Evolutionary conservation across 2,888 invertebrate species (phyloP), one percentile per base, ranked within the genome.

Genomic region (Baccha elongata): DNA sequence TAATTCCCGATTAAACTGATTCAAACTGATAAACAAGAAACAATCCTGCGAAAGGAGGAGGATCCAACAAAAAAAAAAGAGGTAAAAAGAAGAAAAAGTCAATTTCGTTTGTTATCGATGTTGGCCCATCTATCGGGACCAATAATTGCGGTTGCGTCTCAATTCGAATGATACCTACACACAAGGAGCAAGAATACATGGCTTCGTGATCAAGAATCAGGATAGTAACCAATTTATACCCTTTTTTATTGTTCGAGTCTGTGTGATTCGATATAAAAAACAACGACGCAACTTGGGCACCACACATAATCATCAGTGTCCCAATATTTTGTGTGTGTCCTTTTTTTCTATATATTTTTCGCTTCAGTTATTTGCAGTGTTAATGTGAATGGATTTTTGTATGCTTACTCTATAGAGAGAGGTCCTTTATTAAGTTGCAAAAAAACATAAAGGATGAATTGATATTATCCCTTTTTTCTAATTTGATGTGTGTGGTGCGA

Each of bases 81-180:
- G 78, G 78, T 78, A 78, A 76, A 17, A 35, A 19, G 32, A 64
- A 73, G 10, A 42, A 26, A 48, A 58, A 83, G 83, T 78, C 83
- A 83, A 78, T 78, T 78, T 58, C 68, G 19, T 78, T 83, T n/a
- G 78, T 68, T 83, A 83, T 83, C 83, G 50, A 26, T 58, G 35
- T 48, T 64, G 72, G 62, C 72, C 78, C 83, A 83, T 83, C 83
- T 78, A 62, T 78, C 13, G 62, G 53, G 55, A 64, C 83, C 78
- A 83, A 83, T 83, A 83, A 83, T 83, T 83, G 83, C 78, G 83
- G 83, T 83, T 83, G 81, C 62, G 83, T 83, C 78, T 83, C 83
- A 78, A 81, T 81, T 67, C 81, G 71, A 78, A 68, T 50, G 67
- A 53, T 46, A 32, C 48, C 35, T 46, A 75, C 17, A 15, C 8